phyloP scores from a whole-genome alignment of 2,113 vertebrate genomes.

The Silurus meridionalis region DNA sequence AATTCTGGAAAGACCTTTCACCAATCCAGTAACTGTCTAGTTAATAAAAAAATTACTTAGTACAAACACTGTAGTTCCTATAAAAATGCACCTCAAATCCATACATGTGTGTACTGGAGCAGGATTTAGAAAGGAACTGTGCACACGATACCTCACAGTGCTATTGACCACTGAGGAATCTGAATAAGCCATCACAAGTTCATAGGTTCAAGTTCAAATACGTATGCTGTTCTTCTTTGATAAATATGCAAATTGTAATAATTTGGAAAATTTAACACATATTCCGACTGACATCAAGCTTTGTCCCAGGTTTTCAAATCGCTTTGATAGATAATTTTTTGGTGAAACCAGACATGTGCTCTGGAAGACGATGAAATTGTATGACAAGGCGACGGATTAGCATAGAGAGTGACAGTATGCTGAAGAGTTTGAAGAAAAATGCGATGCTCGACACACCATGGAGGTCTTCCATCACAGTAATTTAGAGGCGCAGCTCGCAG shows the following conservation, averaged over 20 bases:
- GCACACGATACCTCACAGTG: neutral
- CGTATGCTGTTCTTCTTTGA: no score
- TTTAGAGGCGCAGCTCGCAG: conserved; percentile 38
- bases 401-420: conserved; percentile 40
- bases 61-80: neutral
- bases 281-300: conserved; percentile 12
- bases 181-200: neutral
- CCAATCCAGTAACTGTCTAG: neutral
- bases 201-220: no score
- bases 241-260: neutral
- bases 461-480: conserved; percentile 34
- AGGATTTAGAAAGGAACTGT: neutral
- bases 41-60: neutral
- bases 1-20: neutral
- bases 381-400: conserved; percentile 28
- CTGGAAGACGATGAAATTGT: neutral
- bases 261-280: neutral
- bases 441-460: conserved; percentile 31
- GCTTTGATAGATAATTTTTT: conserved; percentile 11
- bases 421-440: conserved; percentile 38
- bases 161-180: neutral
- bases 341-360: conserved; percentile 28
- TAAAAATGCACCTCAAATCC: neutral
- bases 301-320: neutral
- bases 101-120: neutral